Evolutionary conservation across 2,888 invertebrate genomes (phyloP), one percentile per base, ranked within the genome.

Genomic region (Rhamphomyia laevipes): DNA sequence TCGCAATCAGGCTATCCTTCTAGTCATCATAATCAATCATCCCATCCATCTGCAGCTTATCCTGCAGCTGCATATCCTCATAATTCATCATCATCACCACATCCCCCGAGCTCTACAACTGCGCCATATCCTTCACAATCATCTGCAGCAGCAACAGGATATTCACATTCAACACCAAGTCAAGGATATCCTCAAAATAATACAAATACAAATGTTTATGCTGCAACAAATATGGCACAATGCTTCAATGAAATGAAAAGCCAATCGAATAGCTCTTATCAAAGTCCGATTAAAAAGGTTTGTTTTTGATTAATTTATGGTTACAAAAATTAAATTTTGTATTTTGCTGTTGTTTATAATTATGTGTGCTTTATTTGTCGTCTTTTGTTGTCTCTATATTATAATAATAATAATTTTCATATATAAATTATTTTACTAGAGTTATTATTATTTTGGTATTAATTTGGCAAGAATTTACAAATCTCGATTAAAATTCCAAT

Each of bases 201-300:
- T 55, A 56, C 61, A 40, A 51, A 54, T 48, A 59, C 58, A 33
- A 54, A 56, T 52, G 57, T 58, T 23, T 54, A 59, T 42, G 55
- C 62, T 49, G 59, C 61, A 48, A 56, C 55, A 43, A 57, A 59
- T 55, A 61, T 61, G 49, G 63, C 62, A 44, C 57, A 60, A 45
- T 64, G 63, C 50, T 63, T 62, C 48, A 58, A 58, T 46, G 62
- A 64, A 57, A 59, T 63, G 59, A 58, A 57, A 53, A 35, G 4
- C 13, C 23, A 27, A 27, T 27, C 23, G 23, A 27, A 27, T 27
- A 27, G 23, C 9, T 27, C 23, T 27, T 27, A 27, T 27, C n/a
- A n/a, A 35, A 35, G 35, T n/a, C n/a, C 35, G 13, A 35, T n/a
- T 47, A 64, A 58, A 61, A 65, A 66, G 65, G 66, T 68, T 66